These are phyloP conservation scores for Silurus lanzhouensis DNA, from an alignment of 2,797 vertebrate genomes.

Conservation along the genomic window DNA sequence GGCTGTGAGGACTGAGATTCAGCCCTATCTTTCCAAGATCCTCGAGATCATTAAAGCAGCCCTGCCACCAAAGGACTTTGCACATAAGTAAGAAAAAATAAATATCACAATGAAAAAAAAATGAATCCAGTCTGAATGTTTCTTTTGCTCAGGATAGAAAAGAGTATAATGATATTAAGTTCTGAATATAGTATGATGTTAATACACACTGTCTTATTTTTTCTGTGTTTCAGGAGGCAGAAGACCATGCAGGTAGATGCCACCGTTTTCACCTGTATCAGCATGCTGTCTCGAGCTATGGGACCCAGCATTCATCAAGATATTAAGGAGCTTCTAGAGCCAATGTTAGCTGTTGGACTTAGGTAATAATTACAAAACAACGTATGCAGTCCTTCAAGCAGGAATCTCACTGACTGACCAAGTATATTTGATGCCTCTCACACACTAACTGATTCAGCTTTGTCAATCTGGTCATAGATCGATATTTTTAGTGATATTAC, in stretches of 20 bases:
- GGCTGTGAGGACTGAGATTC: constrained; percentile 90
- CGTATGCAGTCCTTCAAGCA: not conserved
- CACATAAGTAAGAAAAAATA: constrained; percentile 86
- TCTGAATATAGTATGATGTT: too few relatives aligned
- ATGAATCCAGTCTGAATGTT: too few relatives aligned
- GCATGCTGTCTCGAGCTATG: constrained; percentile 97
- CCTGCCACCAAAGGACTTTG: constrained; percentile 95
- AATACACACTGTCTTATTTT: not conserved
- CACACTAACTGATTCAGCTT: not conserved
- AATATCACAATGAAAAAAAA: not conserved
- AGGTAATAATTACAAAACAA: constrained; percentile 72
- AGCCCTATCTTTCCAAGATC: constrained; percentile 90
- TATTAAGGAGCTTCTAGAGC: constrained; percentile 96
- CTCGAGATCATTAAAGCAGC: constrained; percentile 97
- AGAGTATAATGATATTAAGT: not conserved
- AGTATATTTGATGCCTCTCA: not conserved
- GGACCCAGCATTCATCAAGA: constrained; percentile 96
- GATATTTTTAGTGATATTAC: not conserved
- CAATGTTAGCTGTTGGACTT: constrained; percentile 96
- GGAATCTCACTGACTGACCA: not conserved
- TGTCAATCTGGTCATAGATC: not conserved
- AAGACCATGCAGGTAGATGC: constrained; percentile 97
- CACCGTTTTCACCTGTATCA: constrained; percentile 97
- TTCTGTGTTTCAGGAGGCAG: constrained; percentile 81
- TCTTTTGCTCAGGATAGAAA: not conserved